A percentile compares a stretch with the other conserved stretches of the same genome.
Conservation (phyloP, 2,888 invertebrate genomes). For the Pteria penguin region DNA sequence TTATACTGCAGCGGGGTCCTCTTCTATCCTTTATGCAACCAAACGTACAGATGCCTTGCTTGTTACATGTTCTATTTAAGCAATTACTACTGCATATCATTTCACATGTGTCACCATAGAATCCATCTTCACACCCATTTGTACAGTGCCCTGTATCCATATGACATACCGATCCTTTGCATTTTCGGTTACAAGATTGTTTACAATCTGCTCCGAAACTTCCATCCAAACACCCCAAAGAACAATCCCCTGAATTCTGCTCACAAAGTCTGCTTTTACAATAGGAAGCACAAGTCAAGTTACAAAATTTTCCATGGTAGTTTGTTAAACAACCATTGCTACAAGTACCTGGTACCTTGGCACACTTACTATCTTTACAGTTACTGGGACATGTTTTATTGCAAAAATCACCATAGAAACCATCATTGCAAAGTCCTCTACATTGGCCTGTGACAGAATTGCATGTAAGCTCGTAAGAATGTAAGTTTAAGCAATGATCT, state of each 20-base stretch:
- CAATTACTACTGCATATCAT: slow-evolving; percentile 46
- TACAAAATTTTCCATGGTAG: slow-evolving; percentile 50
- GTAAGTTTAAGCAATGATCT: slow-evolving; percentile 36
- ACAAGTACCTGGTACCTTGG: slow-evolving; percentile 41
- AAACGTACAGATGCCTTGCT: slow-evolving; percentile 39
- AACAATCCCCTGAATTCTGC: slow-evolving; percentile 42
- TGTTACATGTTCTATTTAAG: slow-evolving; percentile 1
- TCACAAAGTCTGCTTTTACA: slow-evolving; percentile 48
- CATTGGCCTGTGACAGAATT: slow-evolving; percentile 37
- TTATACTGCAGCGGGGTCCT: slow-evolving; percentile 45
- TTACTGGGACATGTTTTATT: slow-evolving; percentile 41
- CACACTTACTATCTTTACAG: slow-evolving; percentile 49
- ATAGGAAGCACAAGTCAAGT: slow-evolving; percentile 36
- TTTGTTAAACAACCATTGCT: slow-evolving; percentile 45
- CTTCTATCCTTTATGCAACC: slow-evolving; percentile 52
- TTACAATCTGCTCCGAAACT: slow-evolving; percentile 50
- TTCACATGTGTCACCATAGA: slow-evolving; percentile 49
- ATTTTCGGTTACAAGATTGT: slow-evolving; percentile 43
- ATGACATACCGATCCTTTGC: slow-evolving; percentile 40
- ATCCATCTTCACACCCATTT: slow-evolving; percentile 43
- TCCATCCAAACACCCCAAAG: slow-evolving; percentile 48
- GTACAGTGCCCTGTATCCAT: slow-evolving; percentile 36
- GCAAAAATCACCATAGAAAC: slow-evolving; percentile 48
- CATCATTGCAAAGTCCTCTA: slow-evolving; percentile 42
- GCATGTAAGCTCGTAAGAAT: slow-evolving; percentile 38